Conservation (phyloP, 2,797 vertebrate genomes). For the Leucoraja ocellata region DNA sequence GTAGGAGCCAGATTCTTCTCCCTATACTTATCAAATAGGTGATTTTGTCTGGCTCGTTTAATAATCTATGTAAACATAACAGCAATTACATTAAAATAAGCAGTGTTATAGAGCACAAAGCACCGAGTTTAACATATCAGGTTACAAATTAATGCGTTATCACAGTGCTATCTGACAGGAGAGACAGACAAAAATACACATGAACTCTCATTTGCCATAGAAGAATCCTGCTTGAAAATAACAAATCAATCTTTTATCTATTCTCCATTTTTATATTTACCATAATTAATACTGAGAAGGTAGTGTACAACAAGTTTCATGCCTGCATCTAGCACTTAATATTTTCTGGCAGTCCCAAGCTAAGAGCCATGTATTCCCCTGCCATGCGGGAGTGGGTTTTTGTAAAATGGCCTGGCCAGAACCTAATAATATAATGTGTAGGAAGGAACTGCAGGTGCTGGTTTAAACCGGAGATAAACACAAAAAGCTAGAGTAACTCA, state of each 20-base stretch:
- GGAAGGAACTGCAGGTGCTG: too few relatives aligned
- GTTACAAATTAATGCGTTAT: neutral
- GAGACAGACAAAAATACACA: neutral
- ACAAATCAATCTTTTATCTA: neutral
- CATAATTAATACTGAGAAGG: neutral
- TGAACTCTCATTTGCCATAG: neutral
- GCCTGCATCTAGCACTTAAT: neutral
- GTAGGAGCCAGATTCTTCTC: conserved; percentile 57
- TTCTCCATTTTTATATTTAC: neutral
- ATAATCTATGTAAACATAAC: conserved; percentile 69
- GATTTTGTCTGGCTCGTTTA: conserved; percentile 82
- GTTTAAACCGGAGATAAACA: too few relatives aligned
- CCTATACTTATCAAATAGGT: conserved; percentile 75
- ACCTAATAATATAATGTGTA: neutral
- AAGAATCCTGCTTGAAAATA: conserved; percentile 14
- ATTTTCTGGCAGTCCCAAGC: neutral
- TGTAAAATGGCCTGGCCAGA: neutral
- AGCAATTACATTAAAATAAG: neutral
- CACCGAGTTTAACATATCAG: neutral
- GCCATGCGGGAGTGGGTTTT: neutral
- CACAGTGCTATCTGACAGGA: neutral
- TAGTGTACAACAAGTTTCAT: neutral
- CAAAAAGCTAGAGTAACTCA: too few relatives aligned
- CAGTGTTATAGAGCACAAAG: neutral
- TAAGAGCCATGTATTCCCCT: neutral